A percentile compares a stretch with the other conserved stretches of the same genome.
These are phyloP conservation scores for Pachliopta kotzebuea DNA, from an alignment of 2,888 invertebrate species.

Conservation along the genomic window DNA sequence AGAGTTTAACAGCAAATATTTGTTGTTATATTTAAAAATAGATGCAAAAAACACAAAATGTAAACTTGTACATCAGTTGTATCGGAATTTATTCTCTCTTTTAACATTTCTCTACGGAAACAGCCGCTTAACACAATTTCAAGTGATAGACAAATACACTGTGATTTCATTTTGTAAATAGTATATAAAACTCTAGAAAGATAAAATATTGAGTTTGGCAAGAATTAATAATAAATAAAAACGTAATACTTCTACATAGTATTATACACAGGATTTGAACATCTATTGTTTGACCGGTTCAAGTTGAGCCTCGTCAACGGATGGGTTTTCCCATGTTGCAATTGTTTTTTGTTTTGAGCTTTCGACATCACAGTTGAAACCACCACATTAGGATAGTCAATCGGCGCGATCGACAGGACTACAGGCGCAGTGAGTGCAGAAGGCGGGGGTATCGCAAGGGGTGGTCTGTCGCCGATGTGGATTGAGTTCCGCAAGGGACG, in stretches of 20 bases:
- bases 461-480: conserved; percentile 46
- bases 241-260: conserved; percentile 86
- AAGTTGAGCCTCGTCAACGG: conserved; percentile 92
- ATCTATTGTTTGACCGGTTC: conserved; percentile 85
- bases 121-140: conserved; percentile 73
- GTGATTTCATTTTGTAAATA: conserved; percentile 78
- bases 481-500: conserved; percentile 39
- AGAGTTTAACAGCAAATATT: too few species aligned
- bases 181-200: conserved; percentile 79
- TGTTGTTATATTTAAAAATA: neutral
- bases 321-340: conserved; percentile 95
- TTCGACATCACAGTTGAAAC: conserved; percentile 85
- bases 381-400: conserved; percentile 79
- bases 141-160: conserved; percentile 75
- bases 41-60: conserved; percentile 47
- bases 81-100: conserved; percentile 72
- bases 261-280: conserved; percentile 92
- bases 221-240: conserved; percentile 78
- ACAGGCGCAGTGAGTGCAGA: conserved; percentile 62
- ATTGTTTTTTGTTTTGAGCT: conserved; percentile 88
- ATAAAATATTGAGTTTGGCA: conserved; percentile 80
- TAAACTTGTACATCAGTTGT: conserved; percentile 76
- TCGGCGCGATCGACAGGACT: conserved; percentile 60
- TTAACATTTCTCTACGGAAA: conserved; percentile 74
- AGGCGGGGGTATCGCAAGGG: conserved; percentile 41